Evolutionary conservation across 2,888 invertebrate species (phyloP).

Genomic region (Camptogramma bilineatum): DNA sequence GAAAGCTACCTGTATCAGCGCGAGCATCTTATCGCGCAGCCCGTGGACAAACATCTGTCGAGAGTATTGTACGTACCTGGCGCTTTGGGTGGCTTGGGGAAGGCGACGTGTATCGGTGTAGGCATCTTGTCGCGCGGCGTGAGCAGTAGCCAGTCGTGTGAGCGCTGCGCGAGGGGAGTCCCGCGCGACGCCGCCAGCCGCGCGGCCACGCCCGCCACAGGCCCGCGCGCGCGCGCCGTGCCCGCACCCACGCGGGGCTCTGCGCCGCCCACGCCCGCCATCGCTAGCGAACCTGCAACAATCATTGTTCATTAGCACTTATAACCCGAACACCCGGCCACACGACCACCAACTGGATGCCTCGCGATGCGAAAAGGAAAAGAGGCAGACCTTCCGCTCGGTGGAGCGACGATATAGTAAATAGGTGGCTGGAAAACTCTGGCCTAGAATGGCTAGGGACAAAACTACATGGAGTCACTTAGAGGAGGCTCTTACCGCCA

Average conservation of each 20-base stretch:
- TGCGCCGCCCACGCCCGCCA: constrained; percentile 84
- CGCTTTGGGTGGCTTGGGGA: constrained; percentile 96
- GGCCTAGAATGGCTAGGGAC: too few species aligned
- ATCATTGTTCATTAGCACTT: constrained; percentile 6
- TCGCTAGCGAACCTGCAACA: constrained; percentile 81
- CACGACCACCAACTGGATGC: too few species aligned
- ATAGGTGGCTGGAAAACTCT: too few species aligned
- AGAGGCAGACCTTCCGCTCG: too few species aligned
- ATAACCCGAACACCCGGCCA: too few species aligned
- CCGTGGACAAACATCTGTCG: too few species aligned
- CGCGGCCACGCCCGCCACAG: constrained; percentile 74
- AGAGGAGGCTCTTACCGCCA: too few species aligned
- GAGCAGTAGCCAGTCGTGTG: constrained; percentile 91
- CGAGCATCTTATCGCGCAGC: too few species aligned
- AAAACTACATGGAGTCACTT: too few species aligned
- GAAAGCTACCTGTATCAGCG: too few species aligned
- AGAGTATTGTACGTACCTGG: constrained; percentile 84
- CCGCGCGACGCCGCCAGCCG: constrained; percentile 73
- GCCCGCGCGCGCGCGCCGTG: constrained; percentile 63
- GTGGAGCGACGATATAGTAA: too few species aligned
- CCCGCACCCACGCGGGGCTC: constrained; percentile 60
- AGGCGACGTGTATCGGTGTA: constrained; percentile 92
- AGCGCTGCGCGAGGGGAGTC: constrained; percentile 70
- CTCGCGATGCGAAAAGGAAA: too few species aligned
- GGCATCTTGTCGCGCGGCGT: constrained; percentile 91